These are phyloP conservation scores for Dyspetes luteomarginatus DNA, from an alignment of 2,888 invertebrate species.

Conservation along the genomic window DNA sequence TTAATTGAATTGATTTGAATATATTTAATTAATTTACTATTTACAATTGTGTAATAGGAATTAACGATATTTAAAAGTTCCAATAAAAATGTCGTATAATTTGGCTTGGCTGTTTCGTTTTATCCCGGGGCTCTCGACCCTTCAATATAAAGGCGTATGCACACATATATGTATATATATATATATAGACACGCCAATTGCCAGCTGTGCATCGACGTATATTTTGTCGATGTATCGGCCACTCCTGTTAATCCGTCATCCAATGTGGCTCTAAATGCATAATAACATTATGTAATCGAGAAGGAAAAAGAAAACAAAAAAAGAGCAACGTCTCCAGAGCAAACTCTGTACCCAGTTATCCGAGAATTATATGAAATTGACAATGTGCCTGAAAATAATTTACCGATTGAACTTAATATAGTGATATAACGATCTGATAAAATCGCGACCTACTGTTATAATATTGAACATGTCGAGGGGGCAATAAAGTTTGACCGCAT, in stretches of 20 bases:
- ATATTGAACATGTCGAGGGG: background rate
- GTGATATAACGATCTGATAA: conserved; percentile 20
- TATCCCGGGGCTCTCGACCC: too few species aligned
- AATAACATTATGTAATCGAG: background rate
- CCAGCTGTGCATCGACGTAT: conserved; percentile 11
- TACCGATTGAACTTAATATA: background rate
- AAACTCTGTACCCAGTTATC: too few species aligned
- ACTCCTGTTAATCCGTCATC: background rate
- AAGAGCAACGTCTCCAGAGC: background rate
- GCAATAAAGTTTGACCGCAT: conserved; percentile 55
- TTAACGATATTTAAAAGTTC: too few species aligned
- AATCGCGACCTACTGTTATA: background rate
- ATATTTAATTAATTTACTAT: too few species aligned
- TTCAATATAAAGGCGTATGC: too few species aligned
- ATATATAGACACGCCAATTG: too few species aligned
- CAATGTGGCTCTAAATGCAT: background rate
- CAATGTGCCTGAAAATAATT: background rate
- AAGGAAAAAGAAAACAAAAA: background rate
- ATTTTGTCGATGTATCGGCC: conserved; percentile 3
- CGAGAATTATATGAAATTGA: conserved; percentile 1
- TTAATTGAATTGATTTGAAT: too few species aligned
- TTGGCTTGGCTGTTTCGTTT: too few species aligned
- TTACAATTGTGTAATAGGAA: too few species aligned
- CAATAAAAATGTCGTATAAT: too few species aligned
- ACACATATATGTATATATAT: too few species aligned